Base-by-base conservation (phyloP, 1,140 invertebrate genomes). In the Lepidurus packardi region DNA sequence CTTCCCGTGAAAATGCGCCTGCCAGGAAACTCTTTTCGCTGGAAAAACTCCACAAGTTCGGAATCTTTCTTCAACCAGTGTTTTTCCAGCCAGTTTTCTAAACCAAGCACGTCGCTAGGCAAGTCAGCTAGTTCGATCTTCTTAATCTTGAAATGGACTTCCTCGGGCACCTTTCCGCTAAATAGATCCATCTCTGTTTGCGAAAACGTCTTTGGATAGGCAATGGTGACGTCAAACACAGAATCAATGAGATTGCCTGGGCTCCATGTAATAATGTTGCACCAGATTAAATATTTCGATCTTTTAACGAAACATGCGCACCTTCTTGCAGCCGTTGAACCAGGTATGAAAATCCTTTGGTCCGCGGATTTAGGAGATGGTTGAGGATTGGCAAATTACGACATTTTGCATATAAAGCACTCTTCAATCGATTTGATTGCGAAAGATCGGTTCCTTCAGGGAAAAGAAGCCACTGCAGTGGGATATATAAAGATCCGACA, bases 191-290 rank as follows among this genome's bases (percentile, higher is more conserved):
- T 65, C 13, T 65, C 53, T n/a, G 53, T 65, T 65, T 65, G 53
- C 16, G 53, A 9, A 16, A 65, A 65, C 8, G 53, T 65, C 53
- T 65, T 65, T 3, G 53, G 53, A 21, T 65, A 65, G 7, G 53
- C 53, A 21, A 65, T 65, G 21, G 53, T 65, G n/a, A 65, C 53
- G 13, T 65, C 53, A 21, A 65, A 65, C 16, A 65, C 53, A 65
- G 21, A 65, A 65, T 65, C 53, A 65, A 65, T 65, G 53, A 65
- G 53, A 21, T 65, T 65, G 6, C 53, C 53, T 65, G 53, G 53
- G 21, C 16, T 7, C 53, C 53, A 8, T 65, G 21, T 7, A 65
- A 65, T 65, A 65, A 65, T 13, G 21, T 21, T 7, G 8, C 16
- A 21, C 16, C 16, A 21, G 21, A 65, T 65, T n/a, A 65, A 21